Base-by-base conservation (phyloP, 2,797 vertebrate species). In the Myotis daubentonii region DNA sequence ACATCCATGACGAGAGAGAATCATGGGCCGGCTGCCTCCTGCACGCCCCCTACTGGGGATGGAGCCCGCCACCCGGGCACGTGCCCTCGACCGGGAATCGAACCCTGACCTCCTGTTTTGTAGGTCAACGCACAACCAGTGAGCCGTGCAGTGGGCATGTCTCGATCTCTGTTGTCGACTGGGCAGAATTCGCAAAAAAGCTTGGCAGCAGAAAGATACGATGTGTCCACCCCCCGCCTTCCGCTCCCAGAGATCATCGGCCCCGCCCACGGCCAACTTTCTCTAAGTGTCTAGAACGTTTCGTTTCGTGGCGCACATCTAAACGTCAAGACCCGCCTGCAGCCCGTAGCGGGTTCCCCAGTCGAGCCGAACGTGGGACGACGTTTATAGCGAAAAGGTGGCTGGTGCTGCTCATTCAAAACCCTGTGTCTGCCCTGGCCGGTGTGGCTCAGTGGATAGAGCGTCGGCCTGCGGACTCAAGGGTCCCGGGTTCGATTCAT, bases 211-310 rank as follows among this genome's bases (percentile, higher is more conserved):
- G 6, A 8, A 36, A 76, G 10, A 2, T 16, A 0, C 11, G 0
- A 0, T 0, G 36, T 38, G 20, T 8, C 5, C 8, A 5, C 0
- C 5, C 51, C 71, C 25, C 8, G 0, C 41, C 33, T 92, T 74
- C 75, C 93, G n/a, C 92, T 87, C 25, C 13, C 94, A 60, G 11
- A 38, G 38, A 38, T 38, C 38, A 4, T 5, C 38, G 4, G 38
- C 38, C 4, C 38, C 38, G 4, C 38, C 38, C 38, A 38, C 0
- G 0, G 12, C 7, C 80, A 71, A 62, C 19, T 25, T 6, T 94
- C 68, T 8, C 8, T 10, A 57, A 68, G 87, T 92, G 92, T 96
- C 96, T 91, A 36, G 72, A 84, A 84, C 81, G 25, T 0, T 55
- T 72, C 92, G 2, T 47, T 19, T 33, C 49, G 2, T 60, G 44